Evolutionary conservation across 2,113 vertebrate species (phyloP).

Genomic region (Periophthalmus modestus): DNA sequence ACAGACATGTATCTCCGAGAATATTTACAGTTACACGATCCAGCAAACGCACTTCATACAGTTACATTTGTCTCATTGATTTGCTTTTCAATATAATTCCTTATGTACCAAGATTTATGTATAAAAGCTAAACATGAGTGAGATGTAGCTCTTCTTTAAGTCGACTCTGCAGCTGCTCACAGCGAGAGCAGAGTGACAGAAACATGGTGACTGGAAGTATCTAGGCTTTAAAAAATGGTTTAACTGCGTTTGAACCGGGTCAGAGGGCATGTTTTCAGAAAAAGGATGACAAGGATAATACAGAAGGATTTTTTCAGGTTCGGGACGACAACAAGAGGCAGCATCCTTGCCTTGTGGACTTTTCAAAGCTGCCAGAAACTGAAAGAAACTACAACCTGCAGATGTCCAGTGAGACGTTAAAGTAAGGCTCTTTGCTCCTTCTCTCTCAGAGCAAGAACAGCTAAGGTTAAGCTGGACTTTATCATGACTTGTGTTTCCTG

Average conservation of each 20-base stretch:
- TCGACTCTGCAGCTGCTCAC: too few species aligned
- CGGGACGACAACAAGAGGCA: conserved; percentile 98
- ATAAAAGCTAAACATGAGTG: too few species aligned
- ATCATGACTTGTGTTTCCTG: conserved; percentile 40
- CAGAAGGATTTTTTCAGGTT: conserved; percentile 70
- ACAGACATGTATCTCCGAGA: conserved; percentile 35
- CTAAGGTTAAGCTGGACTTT: conserved; percentile 46
- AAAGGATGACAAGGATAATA: not conserved
- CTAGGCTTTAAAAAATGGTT: too few species aligned
- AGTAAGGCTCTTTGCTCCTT: conserved; percentile 79
- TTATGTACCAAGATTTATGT: not conserved
- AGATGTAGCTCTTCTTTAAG: too few species aligned
- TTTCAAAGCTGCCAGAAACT: conserved; percentile 93
- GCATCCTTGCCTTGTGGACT: conserved; percentile 97
- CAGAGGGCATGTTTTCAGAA: not conserved
- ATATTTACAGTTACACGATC: not conserved
- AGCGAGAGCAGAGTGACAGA: too few species aligned
- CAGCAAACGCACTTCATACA: conserved; percentile 20
- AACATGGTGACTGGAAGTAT: too few species aligned
- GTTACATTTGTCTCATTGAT: conserved; percentile 9
- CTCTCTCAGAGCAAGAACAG: not conserved
- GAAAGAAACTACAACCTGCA: conserved; percentile 98
- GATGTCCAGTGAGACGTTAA: conserved; percentile 98
- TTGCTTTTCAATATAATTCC: not conserved
- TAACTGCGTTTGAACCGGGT: too few species aligned